Evolutionary conservation across 2,113 vertebrate genomes (phyloP).

Genomic region (Crocuta crocuta): DNA sequence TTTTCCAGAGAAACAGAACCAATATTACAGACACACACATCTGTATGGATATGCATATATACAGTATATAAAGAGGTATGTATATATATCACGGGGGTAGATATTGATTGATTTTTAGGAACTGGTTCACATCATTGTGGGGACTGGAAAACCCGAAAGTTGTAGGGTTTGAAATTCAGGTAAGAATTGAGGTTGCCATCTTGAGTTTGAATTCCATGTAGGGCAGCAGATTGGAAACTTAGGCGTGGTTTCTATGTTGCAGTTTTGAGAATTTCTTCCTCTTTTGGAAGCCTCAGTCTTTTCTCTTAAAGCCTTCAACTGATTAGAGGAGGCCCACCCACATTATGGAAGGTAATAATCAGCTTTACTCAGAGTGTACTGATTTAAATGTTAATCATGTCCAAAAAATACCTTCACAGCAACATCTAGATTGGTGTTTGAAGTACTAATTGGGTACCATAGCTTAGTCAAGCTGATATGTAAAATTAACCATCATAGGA

Average conservation of each 20-base stretch:
- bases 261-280: background rate
- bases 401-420: background rate
- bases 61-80: background rate
- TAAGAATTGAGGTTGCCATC: background rate
- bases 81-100: background rate
- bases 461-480: background rate
- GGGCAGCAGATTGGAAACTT: background rate
- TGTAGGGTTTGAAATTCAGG: background rate
- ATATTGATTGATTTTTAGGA: background rate
- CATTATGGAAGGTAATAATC: background rate
- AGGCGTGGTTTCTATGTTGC: background rate
- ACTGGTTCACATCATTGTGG: background rate
- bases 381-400: background rate
- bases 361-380: background rate
- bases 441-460: background rate
- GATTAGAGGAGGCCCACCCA: background rate
- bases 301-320: background rate
- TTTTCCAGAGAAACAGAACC: background rate
- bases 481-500: background rate
- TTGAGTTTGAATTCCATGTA: background rate
- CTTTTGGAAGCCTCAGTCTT: background rate
- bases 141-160: background rate
- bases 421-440: background rate
- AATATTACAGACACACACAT: background rate
- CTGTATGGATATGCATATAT: background rate